Percentiles rank a stretch among this genome's conserved stretches.
These are phyloP conservation scores for Diarsia brunnea DNA, from an alignment of 2,888 invertebrate species.

Conservation along the genomic window DNA sequence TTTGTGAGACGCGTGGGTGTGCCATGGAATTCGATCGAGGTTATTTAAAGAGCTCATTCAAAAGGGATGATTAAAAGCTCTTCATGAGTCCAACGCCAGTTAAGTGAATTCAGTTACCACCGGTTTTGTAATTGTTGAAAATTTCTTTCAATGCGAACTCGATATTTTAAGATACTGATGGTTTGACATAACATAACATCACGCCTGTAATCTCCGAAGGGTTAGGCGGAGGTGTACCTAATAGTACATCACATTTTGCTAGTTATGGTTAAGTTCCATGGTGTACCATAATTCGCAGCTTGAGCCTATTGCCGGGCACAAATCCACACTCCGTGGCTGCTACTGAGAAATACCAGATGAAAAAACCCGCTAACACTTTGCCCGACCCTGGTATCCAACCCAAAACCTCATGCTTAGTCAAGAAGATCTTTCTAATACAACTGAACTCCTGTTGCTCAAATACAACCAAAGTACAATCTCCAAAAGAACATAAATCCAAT, in stretches of 20 bases:
- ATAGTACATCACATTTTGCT: too few relatives aligned
- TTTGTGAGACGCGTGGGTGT: slow-evolving; percentile 4
- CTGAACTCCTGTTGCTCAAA: background rate
- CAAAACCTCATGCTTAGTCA: too few relatives aligned
- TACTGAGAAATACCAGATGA: too few relatives aligned
- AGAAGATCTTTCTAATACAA: background rate
- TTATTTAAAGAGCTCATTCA: background rate
- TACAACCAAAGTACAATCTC: background rate
- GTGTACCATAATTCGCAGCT: too few relatives aligned
- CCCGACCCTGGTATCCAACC: too few relatives aligned
- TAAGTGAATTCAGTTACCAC: background rate
- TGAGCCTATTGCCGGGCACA: too few relatives aligned
- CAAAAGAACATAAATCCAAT: background rate
- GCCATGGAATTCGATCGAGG: background rate
- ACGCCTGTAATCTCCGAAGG: too few relatives aligned
- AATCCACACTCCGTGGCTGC: too few relatives aligned
- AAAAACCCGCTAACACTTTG: too few relatives aligned
- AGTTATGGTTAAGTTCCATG: too few relatives aligned
- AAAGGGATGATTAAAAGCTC: background rate
- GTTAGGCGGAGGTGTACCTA: too few relatives aligned
- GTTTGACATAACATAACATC: too few relatives aligned
- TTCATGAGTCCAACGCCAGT: background rate
- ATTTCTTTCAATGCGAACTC: background rate
- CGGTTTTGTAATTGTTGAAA: background rate
- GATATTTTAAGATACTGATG: background rate